Conservation (phyloP, 2,113 vertebrate genomes). For the Scalopus aquaticus region DNA sequence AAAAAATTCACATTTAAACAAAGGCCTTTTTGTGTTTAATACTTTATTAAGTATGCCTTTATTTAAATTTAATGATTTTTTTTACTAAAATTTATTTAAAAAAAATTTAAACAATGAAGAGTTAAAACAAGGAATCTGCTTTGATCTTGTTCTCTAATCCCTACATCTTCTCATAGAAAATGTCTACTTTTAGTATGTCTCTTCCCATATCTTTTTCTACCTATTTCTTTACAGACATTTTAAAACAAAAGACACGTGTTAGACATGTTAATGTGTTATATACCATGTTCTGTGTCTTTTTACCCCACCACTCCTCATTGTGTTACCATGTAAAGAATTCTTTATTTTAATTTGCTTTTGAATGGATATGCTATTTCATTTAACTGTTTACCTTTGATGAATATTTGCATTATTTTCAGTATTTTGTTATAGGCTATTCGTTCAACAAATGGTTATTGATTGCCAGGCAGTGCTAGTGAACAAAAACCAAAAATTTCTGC, state of each 20-base stretch:
- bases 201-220: neutral
- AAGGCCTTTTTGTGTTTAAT: conserved; percentile 4
- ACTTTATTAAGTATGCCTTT: conserved; percentile 30
- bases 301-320: neutral
- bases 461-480: neutral
- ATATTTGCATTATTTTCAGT: conserved; percentile 22
- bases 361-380: neutral
- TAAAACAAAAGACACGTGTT: neutral
- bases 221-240: neutral
- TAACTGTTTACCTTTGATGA: neutral
- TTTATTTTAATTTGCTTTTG: conserved; percentile 7
- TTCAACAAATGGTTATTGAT: conserved; percentile 23
- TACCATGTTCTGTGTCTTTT: neutral
- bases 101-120: neutral
- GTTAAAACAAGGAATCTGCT: neutral
- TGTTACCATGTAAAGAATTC: neutral
- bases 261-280: neutral
- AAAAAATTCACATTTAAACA: conserved; percentile 45
- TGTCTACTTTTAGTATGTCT: neutral
- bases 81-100: no score
- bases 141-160: neutral
- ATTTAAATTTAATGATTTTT: conserved; percentile 42
- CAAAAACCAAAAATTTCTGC: neutral
- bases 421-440: conserved; percentile 34
- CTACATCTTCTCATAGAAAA: neutral